These are phyloP conservation scores for Anneissia japonica DNA, from an alignment of 35 echinoderm and acorn worm genomes.

Conservation along the genomic window DNA sequence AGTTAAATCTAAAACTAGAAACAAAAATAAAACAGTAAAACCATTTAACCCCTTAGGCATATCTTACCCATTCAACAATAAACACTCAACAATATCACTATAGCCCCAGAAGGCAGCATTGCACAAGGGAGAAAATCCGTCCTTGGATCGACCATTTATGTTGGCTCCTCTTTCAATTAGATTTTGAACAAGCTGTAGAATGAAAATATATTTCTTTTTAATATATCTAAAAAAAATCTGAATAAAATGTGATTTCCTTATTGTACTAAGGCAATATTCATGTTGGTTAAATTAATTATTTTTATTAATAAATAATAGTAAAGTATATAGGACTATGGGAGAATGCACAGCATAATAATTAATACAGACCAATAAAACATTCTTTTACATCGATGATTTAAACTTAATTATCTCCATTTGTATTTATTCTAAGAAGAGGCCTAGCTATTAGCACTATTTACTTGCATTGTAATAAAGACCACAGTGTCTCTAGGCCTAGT, in stretches of 20 bases:
- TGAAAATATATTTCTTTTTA: neutral
- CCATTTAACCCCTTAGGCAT: no score
- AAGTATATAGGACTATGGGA: neutral
- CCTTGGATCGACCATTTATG: slow-evolving; percentile 53
- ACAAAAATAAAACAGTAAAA: no score
- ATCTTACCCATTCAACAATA: slow-evolving; percentile 69
- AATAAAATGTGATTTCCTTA: neutral
- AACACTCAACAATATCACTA: slow-evolving; percentile 70
- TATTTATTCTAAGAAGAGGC: no score
- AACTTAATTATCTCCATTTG: no score
- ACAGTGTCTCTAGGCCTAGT: no score
- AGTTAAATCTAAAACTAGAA: no score
- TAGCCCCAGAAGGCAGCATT: slow-evolving; percentile 99
- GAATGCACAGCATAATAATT: no score
- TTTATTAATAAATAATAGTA: neutral
- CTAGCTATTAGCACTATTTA: no score
- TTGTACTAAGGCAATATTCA: neutral
- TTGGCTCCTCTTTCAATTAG: slow-evolving; percentile 54
- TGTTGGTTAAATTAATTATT: neutral
- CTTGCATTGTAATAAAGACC: no score
- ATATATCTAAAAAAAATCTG: neutral
- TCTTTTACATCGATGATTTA: no score
- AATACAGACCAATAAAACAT: no score
- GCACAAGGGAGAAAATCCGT: slow-evolving; percentile 84
- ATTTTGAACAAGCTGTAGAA: slow-evolving; percentile 50